Percentiles rank a stretch among this genome's conserved stretches.
These are phyloP conservation scores for Pollenia labialis DNA, from an alignment of 2,888 invertebrate genomes.

Conservation along the genomic window DNA sequence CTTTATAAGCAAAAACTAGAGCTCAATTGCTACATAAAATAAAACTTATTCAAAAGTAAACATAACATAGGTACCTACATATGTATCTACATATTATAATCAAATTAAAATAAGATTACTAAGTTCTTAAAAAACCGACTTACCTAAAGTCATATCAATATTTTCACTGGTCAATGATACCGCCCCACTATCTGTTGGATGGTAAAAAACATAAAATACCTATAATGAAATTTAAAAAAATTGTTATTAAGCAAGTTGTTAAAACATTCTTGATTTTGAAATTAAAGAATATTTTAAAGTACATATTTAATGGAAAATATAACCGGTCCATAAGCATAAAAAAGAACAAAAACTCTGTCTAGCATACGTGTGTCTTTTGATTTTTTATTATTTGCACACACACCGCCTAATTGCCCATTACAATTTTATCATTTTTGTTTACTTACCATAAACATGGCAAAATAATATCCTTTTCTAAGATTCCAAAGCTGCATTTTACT, in stretches of 20 bases:
- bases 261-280: neutral
- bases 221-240: constrained; percentile 69
- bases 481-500: constrained; percentile 78
- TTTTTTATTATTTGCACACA: constrained; percentile 46
- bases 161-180: constrained; percentile 91
- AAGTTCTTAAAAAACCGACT: constrained; percentile 78
- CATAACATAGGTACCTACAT: neutral
- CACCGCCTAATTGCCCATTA: constrained; percentile 45
- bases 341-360: constrained; percentile 4
- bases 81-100: neutral
- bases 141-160: constrained; percentile 94
- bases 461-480: constrained; percentile 77
- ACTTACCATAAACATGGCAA: constrained; percentile 79
- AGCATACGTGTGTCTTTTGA: constrained; percentile 69
- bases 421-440: neutral
- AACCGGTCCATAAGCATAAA: constrained; percentile 13
- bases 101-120: neutral
- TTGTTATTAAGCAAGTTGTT: constrained; percentile 51
- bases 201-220: constrained; percentile 86
- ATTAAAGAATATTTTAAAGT: neutral
- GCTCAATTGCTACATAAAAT: neutral
- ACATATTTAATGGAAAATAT: constrained; percentile 13
- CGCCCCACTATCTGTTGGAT: constrained; percentile 92
- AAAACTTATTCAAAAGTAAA: no score
- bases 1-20: neutral